Evolutionary conservation across 2,797 vertebrate genomes (phyloP).

Genomic region (Poecilia gillii): DNA sequence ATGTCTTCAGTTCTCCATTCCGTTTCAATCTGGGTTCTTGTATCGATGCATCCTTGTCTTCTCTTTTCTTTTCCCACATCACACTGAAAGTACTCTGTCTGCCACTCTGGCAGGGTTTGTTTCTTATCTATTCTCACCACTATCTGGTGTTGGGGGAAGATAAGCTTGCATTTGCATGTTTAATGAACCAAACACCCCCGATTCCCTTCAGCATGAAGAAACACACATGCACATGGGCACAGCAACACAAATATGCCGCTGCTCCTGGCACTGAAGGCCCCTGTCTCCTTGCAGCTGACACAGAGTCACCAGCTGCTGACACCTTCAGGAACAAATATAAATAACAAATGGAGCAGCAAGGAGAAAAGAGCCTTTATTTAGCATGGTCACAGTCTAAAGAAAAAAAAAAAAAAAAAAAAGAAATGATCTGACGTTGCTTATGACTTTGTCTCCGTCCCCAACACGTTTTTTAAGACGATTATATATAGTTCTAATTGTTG

Average conservation of each 20-base stretch:
- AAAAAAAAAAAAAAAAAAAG: conserved; percentile 4
- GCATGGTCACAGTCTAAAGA: conserved; percentile 2
- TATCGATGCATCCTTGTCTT: conserved; percentile 43
- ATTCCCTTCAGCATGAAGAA: conserved; percentile 61
- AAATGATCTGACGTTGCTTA: background rate
- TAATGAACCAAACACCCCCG: conserved; percentile 75
- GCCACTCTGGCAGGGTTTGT: conserved; percentile 63
- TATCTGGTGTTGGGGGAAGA: conserved; percentile 85
- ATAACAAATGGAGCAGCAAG: conserved; percentile 27
- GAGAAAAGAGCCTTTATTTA: conserved; percentile 11
- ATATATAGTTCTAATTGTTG: background rate
- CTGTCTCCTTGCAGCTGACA: conserved; percentile 67
- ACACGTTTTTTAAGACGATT: background rate
- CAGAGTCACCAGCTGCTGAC: conserved; percentile 71
- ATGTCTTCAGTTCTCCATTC: background rate
- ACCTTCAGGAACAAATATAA: conserved; percentile 64
- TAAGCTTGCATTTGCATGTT: conserved; percentile 85
- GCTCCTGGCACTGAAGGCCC: conserved; percentile 56
- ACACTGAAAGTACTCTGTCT: conserved; percentile 37
- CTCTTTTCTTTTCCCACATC: conserved; percentile 34
- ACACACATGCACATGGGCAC: conserved; percentile 40
- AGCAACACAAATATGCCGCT: conserved; percentile 16
- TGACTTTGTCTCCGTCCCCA: too few species aligned
- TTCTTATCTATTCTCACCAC: conserved; percentile 83
- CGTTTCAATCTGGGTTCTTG: conserved; percentile 31